Conservation (phyloP, 2,113 vertebrate species). For the Spizaetus ornatus region DNA sequence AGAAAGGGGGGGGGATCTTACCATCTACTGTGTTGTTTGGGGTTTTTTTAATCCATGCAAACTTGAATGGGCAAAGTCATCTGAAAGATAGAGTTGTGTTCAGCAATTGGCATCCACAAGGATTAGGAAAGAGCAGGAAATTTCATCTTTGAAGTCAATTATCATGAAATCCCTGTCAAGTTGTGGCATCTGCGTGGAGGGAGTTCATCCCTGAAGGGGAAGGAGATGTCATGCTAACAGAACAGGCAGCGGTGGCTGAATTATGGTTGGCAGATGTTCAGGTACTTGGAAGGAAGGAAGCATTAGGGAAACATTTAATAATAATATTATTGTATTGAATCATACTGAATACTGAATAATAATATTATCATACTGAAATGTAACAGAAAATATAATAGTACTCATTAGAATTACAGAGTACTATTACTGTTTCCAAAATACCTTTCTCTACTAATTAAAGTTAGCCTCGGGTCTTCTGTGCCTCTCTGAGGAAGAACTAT, state of each 20-base stretch:
- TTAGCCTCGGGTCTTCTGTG: neutral
- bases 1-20: neutral
- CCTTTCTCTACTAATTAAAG: neutral
- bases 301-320: neutral
- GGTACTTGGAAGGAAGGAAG: neutral
- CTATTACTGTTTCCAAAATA: neutral
- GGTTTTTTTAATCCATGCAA: neutral
- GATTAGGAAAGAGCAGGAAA: neutral
- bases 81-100: neutral
- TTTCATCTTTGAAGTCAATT: neutral
- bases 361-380: neutral
- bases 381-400: no score
- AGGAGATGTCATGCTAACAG: neutral
- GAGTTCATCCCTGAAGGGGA: neutral
- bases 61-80: neutral
- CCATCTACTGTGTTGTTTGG: neutral
- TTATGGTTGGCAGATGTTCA: neutral
- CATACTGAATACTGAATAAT: neutral
- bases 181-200: neutral
- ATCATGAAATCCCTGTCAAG: neutral
- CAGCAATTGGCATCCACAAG: neutral
- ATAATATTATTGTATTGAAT: neutral
- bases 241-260: neutral
- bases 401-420: neutral
- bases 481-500: neutral